Conservation (phyloP, 2,888 invertebrate species). For the Xanthostigma xanthostigma region DNA sequence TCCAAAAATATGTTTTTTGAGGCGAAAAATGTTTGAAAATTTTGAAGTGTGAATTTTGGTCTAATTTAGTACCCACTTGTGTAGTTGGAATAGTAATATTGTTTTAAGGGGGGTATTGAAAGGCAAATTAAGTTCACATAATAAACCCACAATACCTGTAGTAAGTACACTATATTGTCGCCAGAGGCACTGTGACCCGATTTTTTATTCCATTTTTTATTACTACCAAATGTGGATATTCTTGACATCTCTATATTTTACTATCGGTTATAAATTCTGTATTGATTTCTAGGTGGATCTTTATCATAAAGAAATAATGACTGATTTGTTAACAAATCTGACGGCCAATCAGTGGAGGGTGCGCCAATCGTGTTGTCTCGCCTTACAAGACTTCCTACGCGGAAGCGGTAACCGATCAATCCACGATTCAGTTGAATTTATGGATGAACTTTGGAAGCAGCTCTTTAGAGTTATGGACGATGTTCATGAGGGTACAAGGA, state of each 20-base stretch:
- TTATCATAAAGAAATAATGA: conserved; percentile 65
- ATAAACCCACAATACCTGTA: conserved; percentile 16
- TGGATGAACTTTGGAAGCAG: conserved; percentile 61
- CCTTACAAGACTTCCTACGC: conserved; percentile 69
- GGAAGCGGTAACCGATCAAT: conserved; percentile 31
- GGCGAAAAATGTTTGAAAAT: too few species aligned
- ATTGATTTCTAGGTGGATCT: conserved; percentile 48
- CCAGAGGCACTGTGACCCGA: too few species aligned
- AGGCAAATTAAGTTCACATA: too few species aligned
- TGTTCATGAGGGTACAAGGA: conserved; percentile 75
- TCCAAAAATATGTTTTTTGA: too few species aligned
- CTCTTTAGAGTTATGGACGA: conserved; percentile 89
- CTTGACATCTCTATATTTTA: too few species aligned
- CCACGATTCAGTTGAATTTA: conserved; percentile 24
- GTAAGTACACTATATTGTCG: conserved; percentile 18
- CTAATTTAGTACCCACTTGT: too few species aligned
- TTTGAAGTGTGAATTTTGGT: too few species aligned
- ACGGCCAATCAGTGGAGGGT: conserved; percentile 79
- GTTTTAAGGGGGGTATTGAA: too few species aligned
- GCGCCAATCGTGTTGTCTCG: conserved; percentile 80
- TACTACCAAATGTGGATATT: too few species aligned
- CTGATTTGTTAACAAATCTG: conserved; percentile 65
- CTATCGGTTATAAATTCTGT: not conserved
- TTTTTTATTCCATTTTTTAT: too few species aligned
- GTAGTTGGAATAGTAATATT: too few species aligned